Conservation (phyloP, 1,140 invertebrate species). For the Zaprionus nigranus region DNA sequence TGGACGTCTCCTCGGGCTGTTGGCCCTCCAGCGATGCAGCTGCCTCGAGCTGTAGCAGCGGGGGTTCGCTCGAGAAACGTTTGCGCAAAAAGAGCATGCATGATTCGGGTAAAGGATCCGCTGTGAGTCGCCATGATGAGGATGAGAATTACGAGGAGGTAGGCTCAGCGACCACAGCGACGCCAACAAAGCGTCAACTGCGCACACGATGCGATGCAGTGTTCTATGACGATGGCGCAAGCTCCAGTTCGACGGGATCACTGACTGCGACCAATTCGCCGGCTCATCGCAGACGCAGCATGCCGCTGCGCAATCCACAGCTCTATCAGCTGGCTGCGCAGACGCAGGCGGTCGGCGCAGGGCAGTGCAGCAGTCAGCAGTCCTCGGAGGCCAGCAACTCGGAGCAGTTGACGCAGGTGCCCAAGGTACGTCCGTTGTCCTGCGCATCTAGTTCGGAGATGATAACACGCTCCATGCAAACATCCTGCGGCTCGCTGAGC, state of each 20-base stretch:
- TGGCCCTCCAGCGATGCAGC: slow-evolving; percentile 85
- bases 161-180: slow-evolving; percentile 34
- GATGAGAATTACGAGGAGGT: slow-evolving; percentile 57
- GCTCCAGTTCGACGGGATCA: slow-evolving; percentile 75
- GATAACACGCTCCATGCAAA: slow-evolving; percentile 90
- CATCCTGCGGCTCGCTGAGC: slow-evolving; percentile 85
- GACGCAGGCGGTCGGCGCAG: neutral
- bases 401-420: slow-evolving; percentile 80
- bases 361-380: slow-evolving; percentile 58
- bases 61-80: slow-evolving; percentile 74
- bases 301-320: slow-evolving; percentile 78
- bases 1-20: slow-evolving; percentile 88
- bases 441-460: slow-evolving; percentile 85
- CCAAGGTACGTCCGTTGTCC: slow-evolving; percentile 61
- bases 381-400: slow-evolving; percentile 80
- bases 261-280: slow-evolving; percentile 74
- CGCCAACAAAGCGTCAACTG: slow-evolving; percentile 65
- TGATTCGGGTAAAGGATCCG: slow-evolving; percentile 85
- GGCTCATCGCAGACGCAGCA: slow-evolving; percentile 77
- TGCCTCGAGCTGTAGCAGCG: slow-evolving; percentile 69
- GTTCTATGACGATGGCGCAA: slow-evolving; percentile 73
- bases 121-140: slow-evolving; percentile 84
- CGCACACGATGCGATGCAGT: slow-evolving; percentile 61
- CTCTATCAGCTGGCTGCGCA: slow-evolving; percentile 69
- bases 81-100: slow-evolving; percentile 84